A percentile compares a stretch with the other conserved stretches of the same genome.
Conservation (phyloP, 1,140 invertebrate genomes). For the Macrosteles quadrilineatus region DNA sequence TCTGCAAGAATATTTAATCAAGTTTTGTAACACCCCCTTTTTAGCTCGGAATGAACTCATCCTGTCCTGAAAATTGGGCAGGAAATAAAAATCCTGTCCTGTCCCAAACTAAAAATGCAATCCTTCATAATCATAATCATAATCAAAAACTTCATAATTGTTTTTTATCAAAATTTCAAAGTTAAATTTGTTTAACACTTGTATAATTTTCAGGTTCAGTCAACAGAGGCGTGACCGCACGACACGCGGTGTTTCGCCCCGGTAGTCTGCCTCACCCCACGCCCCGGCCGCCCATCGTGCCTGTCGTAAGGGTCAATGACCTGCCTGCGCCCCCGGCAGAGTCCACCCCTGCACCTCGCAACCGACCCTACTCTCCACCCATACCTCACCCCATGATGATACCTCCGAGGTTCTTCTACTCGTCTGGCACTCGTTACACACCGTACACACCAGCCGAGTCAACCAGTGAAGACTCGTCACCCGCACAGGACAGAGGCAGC, state of each 20-base stretch:
- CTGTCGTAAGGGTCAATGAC: constrained; percentile 37
- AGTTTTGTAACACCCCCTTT: too few species aligned
- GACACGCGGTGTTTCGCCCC: background rate
- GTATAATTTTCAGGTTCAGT: too few species aligned
- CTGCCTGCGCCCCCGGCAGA: constrained; percentile 31
- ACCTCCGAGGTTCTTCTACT: constrained; percentile 50
- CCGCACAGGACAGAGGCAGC: constrained; percentile 30
- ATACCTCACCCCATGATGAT: background rate
- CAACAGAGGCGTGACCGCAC: background rate
- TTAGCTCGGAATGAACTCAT: too few species aligned
- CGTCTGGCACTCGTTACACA: constrained; percentile 44
- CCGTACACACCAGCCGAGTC: constrained; percentile 49
- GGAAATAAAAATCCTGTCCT: too few species aligned
- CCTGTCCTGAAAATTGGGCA: too few species aligned
- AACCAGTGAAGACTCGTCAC: constrained; percentile 47
- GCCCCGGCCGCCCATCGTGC: constrained; percentile 14
- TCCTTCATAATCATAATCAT: too few species aligned
- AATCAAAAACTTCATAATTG: too few species aligned
- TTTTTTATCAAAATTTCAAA: too few species aligned
- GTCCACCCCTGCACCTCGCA: constrained; percentile 42
- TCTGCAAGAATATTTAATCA: too few species aligned
- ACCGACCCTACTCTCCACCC: constrained; percentile 39
- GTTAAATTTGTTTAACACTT: too few species aligned
- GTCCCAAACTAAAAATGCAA: too few species aligned
- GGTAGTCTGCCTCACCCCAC: background rate